These are phyloP conservation scores for Listronotus bonariensis DNA, from an alignment of 1,140 invertebrate species.

Conservation along the genomic window DNA sequence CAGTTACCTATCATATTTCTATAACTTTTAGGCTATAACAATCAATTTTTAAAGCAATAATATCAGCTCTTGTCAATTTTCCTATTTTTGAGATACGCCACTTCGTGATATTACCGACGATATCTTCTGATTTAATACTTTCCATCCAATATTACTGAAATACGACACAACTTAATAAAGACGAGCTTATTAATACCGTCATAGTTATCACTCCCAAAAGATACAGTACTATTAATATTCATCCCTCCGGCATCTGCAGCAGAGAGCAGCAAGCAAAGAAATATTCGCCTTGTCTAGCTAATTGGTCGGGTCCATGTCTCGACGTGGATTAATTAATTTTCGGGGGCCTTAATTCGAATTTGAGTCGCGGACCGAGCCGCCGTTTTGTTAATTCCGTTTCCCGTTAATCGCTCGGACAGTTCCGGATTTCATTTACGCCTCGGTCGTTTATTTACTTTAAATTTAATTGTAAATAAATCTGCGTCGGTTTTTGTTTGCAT, in stretches of 20 bases:
- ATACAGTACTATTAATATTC: slow-evolving; percentile 29
- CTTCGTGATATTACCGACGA: too few species aligned
- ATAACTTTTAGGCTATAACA: too few species aligned
- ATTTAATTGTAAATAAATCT: slow-evolving; percentile 37
- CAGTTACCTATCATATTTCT: too few species aligned
- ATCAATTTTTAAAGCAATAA: too few species aligned
- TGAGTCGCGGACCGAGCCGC: slow-evolving; percentile 49
- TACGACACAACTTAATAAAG: neutral
- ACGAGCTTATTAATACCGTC: slow-evolving; percentile 18
- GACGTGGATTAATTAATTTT: slow-evolving; percentile 56
- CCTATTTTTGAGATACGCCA: too few species aligned
- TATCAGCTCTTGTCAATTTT: too few species aligned
- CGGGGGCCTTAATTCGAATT: slow-evolving; percentile 54
- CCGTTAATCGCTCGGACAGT: slow-evolving; percentile 53
- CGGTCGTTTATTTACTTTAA: slow-evolving; percentile 38
- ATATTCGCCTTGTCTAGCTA: slow-evolving; percentile 45
- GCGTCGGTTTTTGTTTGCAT: slow-evolving; percentile 29
- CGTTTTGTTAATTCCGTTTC: slow-evolving; percentile 55
- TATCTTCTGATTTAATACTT: neutral
- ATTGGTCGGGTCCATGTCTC: slow-evolving; percentile 53
- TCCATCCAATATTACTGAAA: neutral
- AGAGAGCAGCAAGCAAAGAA: slow-evolving; percentile 29
- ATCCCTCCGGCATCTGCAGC: slow-evolving; percentile 27
- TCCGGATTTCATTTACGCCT: slow-evolving; percentile 42
- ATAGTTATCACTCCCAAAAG: slow-evolving; percentile 12